Conservation (phyloP, 2,888 invertebrate species). For the Nephrotoma guestfalica region DNA sequence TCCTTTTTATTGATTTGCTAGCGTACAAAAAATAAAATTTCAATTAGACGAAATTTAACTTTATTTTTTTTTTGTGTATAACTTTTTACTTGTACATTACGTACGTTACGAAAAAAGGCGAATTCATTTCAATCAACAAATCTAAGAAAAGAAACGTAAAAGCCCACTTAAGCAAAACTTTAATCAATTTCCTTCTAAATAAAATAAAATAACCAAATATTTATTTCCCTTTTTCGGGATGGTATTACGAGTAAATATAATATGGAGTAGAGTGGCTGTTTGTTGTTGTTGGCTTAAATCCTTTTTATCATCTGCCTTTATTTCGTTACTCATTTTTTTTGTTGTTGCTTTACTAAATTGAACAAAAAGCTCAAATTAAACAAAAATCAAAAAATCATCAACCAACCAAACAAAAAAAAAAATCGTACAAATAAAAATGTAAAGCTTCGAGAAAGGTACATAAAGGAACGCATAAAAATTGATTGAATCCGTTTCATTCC, state of each 20-base stretch:
- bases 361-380: neutral
- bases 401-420: neutral
- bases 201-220: neutral
- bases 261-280: no score
- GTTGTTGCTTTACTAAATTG: neutral
- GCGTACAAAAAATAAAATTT: neutral
- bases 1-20: neutral
- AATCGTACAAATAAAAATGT: neutral
- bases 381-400: neutral
- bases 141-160: neutral
- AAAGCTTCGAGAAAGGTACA: neutral
- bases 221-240: neutral
- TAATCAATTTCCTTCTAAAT: neutral
- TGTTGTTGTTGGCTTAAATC: neutral
- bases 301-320: neutral
- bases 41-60: neutral
- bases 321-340: neutral
- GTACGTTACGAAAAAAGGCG: neutral
- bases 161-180: neutral
- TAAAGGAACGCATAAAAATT: neutral
- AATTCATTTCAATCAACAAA: neutral
- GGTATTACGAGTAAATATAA: neutral
- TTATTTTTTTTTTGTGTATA: neutral
- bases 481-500: neutral
- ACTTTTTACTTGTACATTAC: neutral